Evolutionary conservation across 2,113 vertebrate species (phyloP), one percentile per base, ranked within the genome.

Genomic region (Hoplias malabaricus): DNA sequence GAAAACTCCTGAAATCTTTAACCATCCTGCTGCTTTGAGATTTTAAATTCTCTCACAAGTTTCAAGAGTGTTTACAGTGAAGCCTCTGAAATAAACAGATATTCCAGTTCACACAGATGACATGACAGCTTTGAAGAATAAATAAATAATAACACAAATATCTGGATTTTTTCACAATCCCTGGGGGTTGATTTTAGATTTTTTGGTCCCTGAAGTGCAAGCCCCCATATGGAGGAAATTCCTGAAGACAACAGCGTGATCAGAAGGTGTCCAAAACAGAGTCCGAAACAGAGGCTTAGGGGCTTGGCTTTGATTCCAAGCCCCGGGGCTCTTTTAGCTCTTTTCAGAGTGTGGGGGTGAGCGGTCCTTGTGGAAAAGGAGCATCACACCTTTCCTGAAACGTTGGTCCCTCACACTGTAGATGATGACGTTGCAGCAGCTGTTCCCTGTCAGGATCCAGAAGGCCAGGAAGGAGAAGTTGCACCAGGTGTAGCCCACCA

Each of bases 391-490:
- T 77, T 92, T 94, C 73, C 94, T 88, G 86, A 95, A 95, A 34
- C 90, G 91, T 53, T 89, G 91, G 87, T 95, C 94, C 84, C 90
- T 84, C 57, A 92, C 85, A 8, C 94, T 94, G 87, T 94, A 94
- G 84, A 94, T 95, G 38, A 94, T 90, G n/a, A 95, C 93, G 65
- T 94, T 95, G 84, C 93, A 94, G 85, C 94, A 94, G 80, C 94
- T 95, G 87, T 94, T 95, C 66, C 91, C 91, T 16, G 93, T 88
- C 78, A 94, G 87, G 36, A 94, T 93, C 94, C 94, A 95, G 84
- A 95, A 95, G 72, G 94, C 93, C 38, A 94, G 88, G 70, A 94
- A 95, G 77, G 94, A 95, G 84, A 95, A 95, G 83, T 90, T 92
- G 85, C 94, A 95, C 94, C 94, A 95, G 29, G 86, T 86, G 81